These are phyloP conservation scores for Drosophila nannoptera DNA, from an alignment of 1,140 invertebrate genomes.

Conservation along the genomic window DNA sequence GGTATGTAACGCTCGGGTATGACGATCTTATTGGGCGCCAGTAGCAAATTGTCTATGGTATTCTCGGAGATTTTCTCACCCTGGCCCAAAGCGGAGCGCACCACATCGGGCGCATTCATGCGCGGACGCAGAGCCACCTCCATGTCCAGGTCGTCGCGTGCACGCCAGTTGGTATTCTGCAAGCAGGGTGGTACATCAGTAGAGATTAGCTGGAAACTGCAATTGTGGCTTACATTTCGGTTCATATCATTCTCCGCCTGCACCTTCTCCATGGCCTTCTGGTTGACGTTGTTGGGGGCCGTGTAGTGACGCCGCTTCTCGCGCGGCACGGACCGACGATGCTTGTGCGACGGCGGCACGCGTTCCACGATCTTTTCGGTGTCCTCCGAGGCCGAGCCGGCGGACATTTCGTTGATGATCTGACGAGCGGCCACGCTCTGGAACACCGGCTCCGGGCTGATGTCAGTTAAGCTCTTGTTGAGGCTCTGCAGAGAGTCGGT, in stretches of 20 bases:
- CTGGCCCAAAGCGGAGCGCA: slow-evolving; percentile 86
- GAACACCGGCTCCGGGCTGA: slow-evolving; percentile 83
- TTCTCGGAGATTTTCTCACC: slow-evolving; percentile 82
- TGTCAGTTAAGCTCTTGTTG: slow-evolving; percentile 76
- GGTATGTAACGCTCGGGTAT: slow-evolving; percentile 95
- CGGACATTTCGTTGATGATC: slow-evolving; percentile 90
- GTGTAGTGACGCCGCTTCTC: slow-evolving; percentile 93
- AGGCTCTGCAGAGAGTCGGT: slow-evolving; percentile 79
- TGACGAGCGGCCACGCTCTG: slow-evolving; percentile 91
- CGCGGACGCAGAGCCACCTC: slow-evolving; percentile 86
- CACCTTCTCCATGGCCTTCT: slow-evolving; percentile 82
- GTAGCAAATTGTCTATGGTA: slow-evolving; percentile 90
- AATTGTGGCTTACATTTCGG: slow-evolving; percentile 80
- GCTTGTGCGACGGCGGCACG: slow-evolving; percentile 78
- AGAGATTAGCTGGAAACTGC: background rate
- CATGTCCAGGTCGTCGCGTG: slow-evolving; percentile 92
- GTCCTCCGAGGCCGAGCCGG: slow-evolving; percentile 79
- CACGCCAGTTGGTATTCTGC: slow-evolving; percentile 82
- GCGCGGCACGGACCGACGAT: slow-evolving; percentile 85
- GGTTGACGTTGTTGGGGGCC: slow-evolving; percentile 85
- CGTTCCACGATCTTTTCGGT: slow-evolving; percentile 78
- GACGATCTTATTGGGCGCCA: slow-evolving; percentile 92
- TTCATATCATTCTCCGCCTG: slow-evolving; percentile 81
- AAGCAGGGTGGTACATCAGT: slow-evolving; percentile 12
- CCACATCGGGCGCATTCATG: slow-evolving; percentile 89